Conservation (phyloP, 2,113 vertebrate genomes). For the Sapayoa aenigma region DNA sequence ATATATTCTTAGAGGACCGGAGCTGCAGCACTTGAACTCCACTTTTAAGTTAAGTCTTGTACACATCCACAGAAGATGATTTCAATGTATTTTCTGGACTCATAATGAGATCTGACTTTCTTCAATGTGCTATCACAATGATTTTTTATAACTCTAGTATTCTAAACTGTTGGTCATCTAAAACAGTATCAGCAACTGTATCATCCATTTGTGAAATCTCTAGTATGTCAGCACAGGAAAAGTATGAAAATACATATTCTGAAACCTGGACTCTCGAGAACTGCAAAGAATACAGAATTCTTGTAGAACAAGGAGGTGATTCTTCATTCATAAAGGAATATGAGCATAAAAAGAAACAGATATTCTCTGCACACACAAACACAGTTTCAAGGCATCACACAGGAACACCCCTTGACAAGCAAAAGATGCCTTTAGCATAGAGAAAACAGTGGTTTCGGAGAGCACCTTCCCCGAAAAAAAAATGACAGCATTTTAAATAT, state of each 20-base stretch:
- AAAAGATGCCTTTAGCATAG: neutral
- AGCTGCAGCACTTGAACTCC: neutral
- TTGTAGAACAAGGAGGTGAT: neutral
- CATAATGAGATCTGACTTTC: neutral
- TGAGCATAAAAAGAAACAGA: neutral
- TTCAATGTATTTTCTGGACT: neutral
- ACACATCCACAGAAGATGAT: neutral
- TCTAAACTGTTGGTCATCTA: neutral
- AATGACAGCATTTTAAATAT: neutral
- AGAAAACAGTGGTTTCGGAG: neutral
- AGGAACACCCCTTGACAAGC: neutral
- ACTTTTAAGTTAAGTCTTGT: neutral
- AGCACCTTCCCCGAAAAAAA: neutral
- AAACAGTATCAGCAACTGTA: neutral
- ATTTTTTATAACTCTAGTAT: neutral
- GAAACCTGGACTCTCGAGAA: neutral
- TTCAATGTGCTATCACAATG: neutral
- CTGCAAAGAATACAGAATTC: neutral
- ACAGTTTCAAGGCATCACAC: neutral
- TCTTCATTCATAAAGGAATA: neutral
- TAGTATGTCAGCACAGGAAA: neutral
- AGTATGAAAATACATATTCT: neutral
- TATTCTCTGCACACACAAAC: neutral
- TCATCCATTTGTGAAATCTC: neutral
- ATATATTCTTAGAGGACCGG: neutral